A percentile compares a stretch with the other conserved stretches of the same genome.
Evolutionary conservation across 2,888 invertebrate species (phyloP).

Genomic region (Petrolisthes manimaculis): DNA sequence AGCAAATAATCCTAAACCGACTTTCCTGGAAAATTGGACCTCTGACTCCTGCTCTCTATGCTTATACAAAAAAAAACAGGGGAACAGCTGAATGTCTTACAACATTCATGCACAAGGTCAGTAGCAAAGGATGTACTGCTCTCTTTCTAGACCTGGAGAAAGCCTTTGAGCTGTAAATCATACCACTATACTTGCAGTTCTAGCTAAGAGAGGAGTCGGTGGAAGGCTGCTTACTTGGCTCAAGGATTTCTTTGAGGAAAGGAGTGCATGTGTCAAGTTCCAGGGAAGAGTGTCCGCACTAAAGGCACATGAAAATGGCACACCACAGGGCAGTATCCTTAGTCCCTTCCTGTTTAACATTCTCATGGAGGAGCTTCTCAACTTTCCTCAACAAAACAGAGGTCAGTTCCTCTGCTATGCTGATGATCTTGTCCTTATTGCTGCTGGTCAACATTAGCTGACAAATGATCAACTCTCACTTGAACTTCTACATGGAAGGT

Average conservation of each 20-base stretch:
- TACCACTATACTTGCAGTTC: neutral
- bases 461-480: neutral
- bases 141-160: neutral
- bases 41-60: neutral
- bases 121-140: neutral
- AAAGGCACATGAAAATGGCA: neutral
- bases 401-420: neutral
- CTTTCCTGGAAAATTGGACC: neutral
- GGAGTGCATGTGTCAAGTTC: neutral
- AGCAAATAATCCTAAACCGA: neutral
- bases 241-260: neutral
- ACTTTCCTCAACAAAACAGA: neutral
- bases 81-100: neutral
- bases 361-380: neutral
- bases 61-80: neutral
- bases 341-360: neutral
- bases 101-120: neutral
- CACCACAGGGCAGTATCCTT: neutral
- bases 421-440: neutral
- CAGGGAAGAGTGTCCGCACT: neutral
- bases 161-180: neutral
- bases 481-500: neutral
- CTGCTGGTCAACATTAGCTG: neutral
- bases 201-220: neutral
- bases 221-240: neutral